These are phyloP conservation scores for Nymphalis polychloros DNA, from an alignment of 2,888 invertebrate genomes.

Conservation along the genomic window DNA sequence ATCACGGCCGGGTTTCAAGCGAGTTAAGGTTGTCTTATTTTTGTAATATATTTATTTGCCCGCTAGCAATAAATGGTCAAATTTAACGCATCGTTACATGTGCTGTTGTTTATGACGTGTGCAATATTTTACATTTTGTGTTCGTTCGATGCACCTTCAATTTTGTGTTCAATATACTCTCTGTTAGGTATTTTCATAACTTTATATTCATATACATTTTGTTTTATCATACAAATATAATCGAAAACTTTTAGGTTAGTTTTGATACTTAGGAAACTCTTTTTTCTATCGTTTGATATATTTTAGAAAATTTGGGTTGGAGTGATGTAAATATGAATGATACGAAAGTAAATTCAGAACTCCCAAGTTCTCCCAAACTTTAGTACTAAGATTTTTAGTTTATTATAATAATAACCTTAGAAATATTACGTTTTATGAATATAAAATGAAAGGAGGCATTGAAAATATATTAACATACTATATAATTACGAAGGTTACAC, in stretches of 20 bases:
- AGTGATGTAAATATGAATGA: not conserved
- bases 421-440: no score
- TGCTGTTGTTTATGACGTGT: slow-evolving; percentile 8
- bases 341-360: not conserved
- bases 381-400: no score
- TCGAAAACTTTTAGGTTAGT: not conserved
- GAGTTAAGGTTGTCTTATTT: slow-evolving; percentile 21
- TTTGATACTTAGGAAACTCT: not conserved
- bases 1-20: slow-evolving; percentile 29
- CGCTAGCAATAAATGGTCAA: slow-evolving; percentile 7
- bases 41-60: slow-evolving; percentile 23
- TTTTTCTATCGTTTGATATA: not conserved
- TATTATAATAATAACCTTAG: no score
- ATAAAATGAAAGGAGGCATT: no score
- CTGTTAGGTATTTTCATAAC: not conserved
- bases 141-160: not conserved
- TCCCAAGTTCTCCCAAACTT: no score
- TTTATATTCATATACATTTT: slow-evolving; percentile 4
- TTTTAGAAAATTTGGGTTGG: not conserved
- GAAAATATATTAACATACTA: no score
- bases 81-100: slow-evolving; percentile 12
- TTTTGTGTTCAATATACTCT: not conserved
- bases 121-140: not conserved
- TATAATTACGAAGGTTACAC: no score
- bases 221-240: not conserved